These are phyloP conservation scores for Oophaga sylvatica DNA, from an alignment of 2,797 vertebrate species.

Conservation along the genomic window DNA sequence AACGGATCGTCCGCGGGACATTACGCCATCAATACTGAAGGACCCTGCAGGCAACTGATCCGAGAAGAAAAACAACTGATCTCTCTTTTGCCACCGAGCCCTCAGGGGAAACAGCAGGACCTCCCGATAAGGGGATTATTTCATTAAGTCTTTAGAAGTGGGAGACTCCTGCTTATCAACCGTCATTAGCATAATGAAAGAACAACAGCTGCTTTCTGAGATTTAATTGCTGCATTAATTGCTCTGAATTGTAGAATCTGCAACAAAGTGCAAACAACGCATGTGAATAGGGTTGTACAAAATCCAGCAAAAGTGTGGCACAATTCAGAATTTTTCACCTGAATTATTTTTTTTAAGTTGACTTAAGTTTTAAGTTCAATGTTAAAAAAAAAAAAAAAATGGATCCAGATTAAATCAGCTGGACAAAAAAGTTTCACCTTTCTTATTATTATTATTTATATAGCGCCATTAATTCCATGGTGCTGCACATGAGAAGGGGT, in stretches of 20 bases:
- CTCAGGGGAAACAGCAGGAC: conserved; percentile 38
- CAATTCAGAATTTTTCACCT: not conserved
- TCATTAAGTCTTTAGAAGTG: conserved; percentile 72
- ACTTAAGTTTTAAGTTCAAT: no score
- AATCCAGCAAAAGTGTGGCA: not conserved
- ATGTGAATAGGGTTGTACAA: not conserved
- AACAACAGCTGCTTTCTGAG: conserved; percentile 33
- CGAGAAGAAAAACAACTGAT: not conserved
- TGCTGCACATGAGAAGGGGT: no score
- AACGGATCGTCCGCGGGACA: not conserved
- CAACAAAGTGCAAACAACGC: not conserved
- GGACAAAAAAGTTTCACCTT: no score
- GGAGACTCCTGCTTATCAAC: conserved; percentile 76
- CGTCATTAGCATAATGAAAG: conserved; percentile 72
- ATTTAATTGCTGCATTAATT: not conserved
- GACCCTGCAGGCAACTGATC: conserved; percentile 4
- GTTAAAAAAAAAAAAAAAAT: no score
- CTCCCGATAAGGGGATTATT: conserved; percentile 69
- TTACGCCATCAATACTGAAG: not conserved
- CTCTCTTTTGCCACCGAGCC: conserved; percentile 12
- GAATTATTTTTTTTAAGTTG: no score
- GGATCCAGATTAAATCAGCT: no score
- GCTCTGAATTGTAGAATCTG: not conserved
- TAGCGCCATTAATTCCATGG: no score
- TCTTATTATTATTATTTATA: no score